phyloP scores from a whole-genome alignment of 2,888 invertebrate species.

The Sarcophaga subvicina region DNA sequence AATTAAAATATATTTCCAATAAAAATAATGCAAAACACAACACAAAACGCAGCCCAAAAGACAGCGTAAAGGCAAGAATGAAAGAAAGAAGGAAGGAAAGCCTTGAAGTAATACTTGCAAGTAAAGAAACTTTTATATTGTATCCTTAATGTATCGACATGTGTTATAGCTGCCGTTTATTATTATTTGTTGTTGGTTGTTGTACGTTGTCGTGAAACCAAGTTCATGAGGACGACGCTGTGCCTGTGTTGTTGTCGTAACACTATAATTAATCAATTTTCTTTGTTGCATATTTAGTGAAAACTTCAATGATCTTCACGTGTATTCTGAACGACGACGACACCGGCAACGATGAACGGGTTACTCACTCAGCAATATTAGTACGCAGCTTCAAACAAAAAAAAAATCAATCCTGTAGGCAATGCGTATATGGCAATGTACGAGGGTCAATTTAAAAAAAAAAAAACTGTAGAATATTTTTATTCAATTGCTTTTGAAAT shows the following conservation, averaged over 20 bases:
- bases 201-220: background rate
- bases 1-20: background rate
- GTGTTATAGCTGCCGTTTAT: conserved; percentile 63
- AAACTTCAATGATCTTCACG: conserved; percentile 59
- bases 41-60: background rate
- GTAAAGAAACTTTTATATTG: conserved; percentile 48
- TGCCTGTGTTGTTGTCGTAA: conserved; percentile 51
- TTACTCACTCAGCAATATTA: conserved; percentile 9
- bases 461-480: background rate
- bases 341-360: conserved; percentile 8
- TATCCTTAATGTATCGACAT: conserved; percentile 65
- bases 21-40: conserved; percentile 11
- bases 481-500: background rate
- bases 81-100: background rate
- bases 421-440: conserved; percentile 13
- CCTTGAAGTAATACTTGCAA: conserved; percentile 5
- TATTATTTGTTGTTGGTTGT: conserved; percentile 41
- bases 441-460: conserved; percentile 25
- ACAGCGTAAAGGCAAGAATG: background rate
- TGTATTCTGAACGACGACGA: conserved; percentile 18
- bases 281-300: conserved; percentile 62
- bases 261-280: conserved; percentile 70
- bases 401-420: background rate
- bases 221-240: conserved; percentile 52
- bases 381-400: background rate